A percentile compares a stretch with the other conserved stretches of the same genome.
Evolutionary conservation across 2,888 invertebrate species (phyloP).

Genomic region (Globia sparganii): DNA sequence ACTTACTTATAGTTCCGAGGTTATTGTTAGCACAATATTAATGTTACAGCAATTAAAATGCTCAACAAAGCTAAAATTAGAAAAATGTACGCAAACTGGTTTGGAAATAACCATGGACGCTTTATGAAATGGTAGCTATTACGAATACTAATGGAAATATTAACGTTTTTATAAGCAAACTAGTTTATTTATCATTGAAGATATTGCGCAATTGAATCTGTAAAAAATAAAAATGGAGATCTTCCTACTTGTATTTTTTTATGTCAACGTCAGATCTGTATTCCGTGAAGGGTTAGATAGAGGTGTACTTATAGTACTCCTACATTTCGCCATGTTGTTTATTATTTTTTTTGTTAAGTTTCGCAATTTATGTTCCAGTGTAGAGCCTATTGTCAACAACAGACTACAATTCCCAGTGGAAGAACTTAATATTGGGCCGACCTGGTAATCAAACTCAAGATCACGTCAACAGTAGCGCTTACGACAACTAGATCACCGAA

Average conservation of each 20-base stretch:
- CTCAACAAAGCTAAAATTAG: conserved; percentile 34
- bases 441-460: background rate
- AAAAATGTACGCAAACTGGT: conserved; percentile 24
- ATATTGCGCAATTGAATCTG: conserved; percentile 1
- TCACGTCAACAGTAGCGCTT: background rate
- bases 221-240: background rate
- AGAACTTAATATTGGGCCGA: background rate
- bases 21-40: conserved; percentile 25
- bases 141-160: conserved; percentile 32
- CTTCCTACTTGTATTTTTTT: background rate
- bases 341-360: no score
- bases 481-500: background rate
- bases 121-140: conserved; percentile 18
- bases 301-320: background rate
- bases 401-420: background rate
- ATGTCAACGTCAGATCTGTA: background rate
- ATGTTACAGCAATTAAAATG: conserved; percentile 9
- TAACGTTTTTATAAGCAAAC: conserved; percentile 37
- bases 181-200: conserved; percentile 29
- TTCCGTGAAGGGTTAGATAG: no score
- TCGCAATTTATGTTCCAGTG: no score
- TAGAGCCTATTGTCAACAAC: background rate
- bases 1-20: background rate
- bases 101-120: conserved; percentile 14
- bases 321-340: background rate